Percentiles rank a stretch among this genome's conserved stretches.
phyloP scores from a whole-genome alignment of 2,888 invertebrate genomes.

The Melangyna quadrimaculata region DNA sequence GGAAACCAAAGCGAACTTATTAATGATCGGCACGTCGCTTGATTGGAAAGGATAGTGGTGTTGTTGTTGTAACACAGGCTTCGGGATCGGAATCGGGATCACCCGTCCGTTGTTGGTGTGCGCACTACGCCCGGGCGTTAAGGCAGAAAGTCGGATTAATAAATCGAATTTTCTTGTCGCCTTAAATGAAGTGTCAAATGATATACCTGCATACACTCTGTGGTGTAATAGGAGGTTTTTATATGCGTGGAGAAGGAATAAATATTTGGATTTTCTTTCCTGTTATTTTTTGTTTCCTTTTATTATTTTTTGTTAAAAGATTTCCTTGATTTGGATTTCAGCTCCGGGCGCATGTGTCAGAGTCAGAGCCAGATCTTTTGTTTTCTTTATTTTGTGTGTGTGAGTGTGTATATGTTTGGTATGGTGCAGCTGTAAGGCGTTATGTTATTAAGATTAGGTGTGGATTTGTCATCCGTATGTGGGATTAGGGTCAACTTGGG shows the following conservation, averaged over 20 bases:
- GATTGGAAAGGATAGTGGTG: slow-evolving; percentile 65
- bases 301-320: background rate
- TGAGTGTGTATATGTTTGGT: background rate
- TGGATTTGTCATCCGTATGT: slow-evolving; percentile 68
- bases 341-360: slow-evolving; percentile 47
- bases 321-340: slow-evolving; percentile 53
- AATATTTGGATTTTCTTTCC: slow-evolving; percentile 64
- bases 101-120: slow-evolving; percentile 5
- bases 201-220: slow-evolving; percentile 69
- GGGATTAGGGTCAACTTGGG: slow-evolving; percentile 65
- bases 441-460: slow-evolving; percentile 64
- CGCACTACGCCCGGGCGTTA: slow-evolving; percentile 16
- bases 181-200: slow-evolving; percentile 80
- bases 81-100: slow-evolving; percentile 24
- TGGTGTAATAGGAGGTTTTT: slow-evolving; percentile 16
- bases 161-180: slow-evolving; percentile 72
- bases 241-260: slow-evolving; percentile 55
- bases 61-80: background rate
- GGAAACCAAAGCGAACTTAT: slow-evolving; percentile 55
- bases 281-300: background rate
- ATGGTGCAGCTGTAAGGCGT: slow-evolving; percentile 58
- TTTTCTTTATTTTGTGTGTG: slow-evolving; percentile 9
- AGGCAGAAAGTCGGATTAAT: slow-evolving; percentile 59
- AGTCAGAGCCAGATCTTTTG: slow-evolving; percentile 52
- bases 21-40: slow-evolving; percentile 71